phyloP scores from a whole-genome alignment of 2,113 vertebrate genomes.

The Aspiorhynchus laticeps region DNA sequence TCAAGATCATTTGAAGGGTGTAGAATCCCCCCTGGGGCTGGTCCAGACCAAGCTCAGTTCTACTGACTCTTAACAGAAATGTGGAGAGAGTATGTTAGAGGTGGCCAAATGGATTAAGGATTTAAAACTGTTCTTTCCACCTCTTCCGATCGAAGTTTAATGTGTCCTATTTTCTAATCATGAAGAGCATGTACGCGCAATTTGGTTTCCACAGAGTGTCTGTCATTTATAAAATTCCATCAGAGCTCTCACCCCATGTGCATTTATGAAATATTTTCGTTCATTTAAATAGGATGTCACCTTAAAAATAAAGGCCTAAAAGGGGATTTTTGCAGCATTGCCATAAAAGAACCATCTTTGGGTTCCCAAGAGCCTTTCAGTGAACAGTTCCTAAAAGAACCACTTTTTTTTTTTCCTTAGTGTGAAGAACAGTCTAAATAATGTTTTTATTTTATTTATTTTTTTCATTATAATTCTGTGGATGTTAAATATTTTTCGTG shows the following conservation, averaged over 20 bases:
- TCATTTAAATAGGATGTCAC: background rate
- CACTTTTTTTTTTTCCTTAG: background rate
- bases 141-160: background rate
- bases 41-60: constrained; percentile 27
- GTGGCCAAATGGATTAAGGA: constrained; percentile 6
- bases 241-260: background rate
- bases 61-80: constrained; percentile 22
- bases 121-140: background rate
- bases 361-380: background rate
- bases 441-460: no score
- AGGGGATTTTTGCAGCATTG: background rate
- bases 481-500: background rate
- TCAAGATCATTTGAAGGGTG: constrained; percentile 42
- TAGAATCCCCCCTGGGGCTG: background rate
- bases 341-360: background rate
- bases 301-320: background rate
- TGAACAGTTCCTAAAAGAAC: background rate
- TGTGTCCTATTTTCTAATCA: background rate
- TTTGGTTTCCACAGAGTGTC: background rate
- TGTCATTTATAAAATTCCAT: background rate
- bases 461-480: background rate
- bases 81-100: background rate
- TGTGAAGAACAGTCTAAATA: background rate
- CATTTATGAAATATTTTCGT: background rate
- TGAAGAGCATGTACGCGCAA: background rate